Evolutionary conservation across 2,888 invertebrate species (phyloP), one percentile per base, ranked within the genome.

Genomic region (Erebia epiphron): DNA sequence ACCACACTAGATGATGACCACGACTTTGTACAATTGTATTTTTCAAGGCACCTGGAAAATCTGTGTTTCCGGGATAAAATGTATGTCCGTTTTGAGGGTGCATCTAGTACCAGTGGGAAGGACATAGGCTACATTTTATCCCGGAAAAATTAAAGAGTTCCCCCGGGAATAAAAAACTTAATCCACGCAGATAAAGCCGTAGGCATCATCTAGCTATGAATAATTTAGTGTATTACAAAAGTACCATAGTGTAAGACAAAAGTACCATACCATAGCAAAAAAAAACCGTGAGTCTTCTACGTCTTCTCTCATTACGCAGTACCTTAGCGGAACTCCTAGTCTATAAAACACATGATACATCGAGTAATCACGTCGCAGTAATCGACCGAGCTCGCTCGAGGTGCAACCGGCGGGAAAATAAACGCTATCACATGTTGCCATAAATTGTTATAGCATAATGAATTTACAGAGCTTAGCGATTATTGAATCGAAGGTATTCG

Each of bases 381-480:
- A 69, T 63, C 72, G 62, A 16, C 50, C 69, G 66, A 69, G 67
- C 67, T 50, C 70, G 41, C 52, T 21, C 14, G 16, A 41, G 41
- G n/a, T 16, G 50, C 61, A 49, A 18, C 58, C 50, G 61, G 56
- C 71, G 72, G 66, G 66, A 70, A 67, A 70, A 75, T 73, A 72
- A 75, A 73, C 68, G 71, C 64, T 67, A 73, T 75, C 74, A 69
- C 69, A 61, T 18, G 65, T 60, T 72, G 72, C 61, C 67, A 69
- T 74, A 73, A 49, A 74, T 77, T 75, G 11, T 77, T 75, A 82
- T 81, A 82, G 79, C 73, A 76, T 81, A 84, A 82, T 82, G 83
- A 85, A 87, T 87, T 86, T 87, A 87, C 83, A 83, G 82, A 82
- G 86, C 87, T 89, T 90, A 89, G 90, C 89, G 89, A 89, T 88